phyloP scores from a whole-genome alignment of 2,113 vertebrate species.

The Aramus guarauna region DNA sequence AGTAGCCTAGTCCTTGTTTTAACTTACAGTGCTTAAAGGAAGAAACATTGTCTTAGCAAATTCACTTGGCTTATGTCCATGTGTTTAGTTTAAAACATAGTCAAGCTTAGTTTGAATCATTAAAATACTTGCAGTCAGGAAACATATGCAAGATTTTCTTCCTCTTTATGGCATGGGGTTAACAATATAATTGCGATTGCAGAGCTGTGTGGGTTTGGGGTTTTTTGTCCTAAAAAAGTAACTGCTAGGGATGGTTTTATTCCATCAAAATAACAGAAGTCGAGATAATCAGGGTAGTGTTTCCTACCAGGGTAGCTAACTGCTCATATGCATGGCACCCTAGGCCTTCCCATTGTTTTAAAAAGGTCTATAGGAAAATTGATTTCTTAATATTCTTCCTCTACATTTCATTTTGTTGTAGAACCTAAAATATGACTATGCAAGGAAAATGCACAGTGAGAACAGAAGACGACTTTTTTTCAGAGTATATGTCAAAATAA shows the following conservation, averaged over 20 bases:
- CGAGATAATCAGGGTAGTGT: conserved; percentile 5
- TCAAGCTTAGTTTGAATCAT: conserved; percentile 71
- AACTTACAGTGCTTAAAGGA: conserved; percentile 44
- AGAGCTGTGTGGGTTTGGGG: neutral
- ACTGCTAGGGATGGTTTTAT: conserved; percentile 47
- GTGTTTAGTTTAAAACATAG: conserved; percentile 69
- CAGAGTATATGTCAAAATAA: neutral
- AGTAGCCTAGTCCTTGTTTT: conserved; percentile 30
- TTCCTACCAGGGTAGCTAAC: conserved; percentile 30
- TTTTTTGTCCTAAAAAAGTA: conserved; percentile 57
- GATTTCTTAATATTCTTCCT: conserved; percentile 7
- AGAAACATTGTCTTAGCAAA: conserved; percentile 56
- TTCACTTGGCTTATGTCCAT: conserved; percentile 50
- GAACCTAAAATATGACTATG: neutral
- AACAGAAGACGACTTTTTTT: neutral
- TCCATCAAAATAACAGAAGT: conserved; percentile 45
- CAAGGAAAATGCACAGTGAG: neutral
- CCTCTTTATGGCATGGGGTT: conserved; percentile 51
- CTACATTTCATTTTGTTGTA: conserved; percentile 1
- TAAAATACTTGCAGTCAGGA: conserved; percentile 64
- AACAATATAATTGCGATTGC: conserved; percentile 56
- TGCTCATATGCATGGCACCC: conserved; percentile 14
- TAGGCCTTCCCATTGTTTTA: conserved; percentile 32
- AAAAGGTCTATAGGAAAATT: conserved; percentile 23
- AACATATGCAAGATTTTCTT: conserved; percentile 62